Percentiles rank a stretch among this genome's conserved stretches.
These are phyloP conservation scores for Coccyzus lansbergi DNA, from an alignment of 2,797 vertebrate species.

Conservation along the genomic window DNA sequence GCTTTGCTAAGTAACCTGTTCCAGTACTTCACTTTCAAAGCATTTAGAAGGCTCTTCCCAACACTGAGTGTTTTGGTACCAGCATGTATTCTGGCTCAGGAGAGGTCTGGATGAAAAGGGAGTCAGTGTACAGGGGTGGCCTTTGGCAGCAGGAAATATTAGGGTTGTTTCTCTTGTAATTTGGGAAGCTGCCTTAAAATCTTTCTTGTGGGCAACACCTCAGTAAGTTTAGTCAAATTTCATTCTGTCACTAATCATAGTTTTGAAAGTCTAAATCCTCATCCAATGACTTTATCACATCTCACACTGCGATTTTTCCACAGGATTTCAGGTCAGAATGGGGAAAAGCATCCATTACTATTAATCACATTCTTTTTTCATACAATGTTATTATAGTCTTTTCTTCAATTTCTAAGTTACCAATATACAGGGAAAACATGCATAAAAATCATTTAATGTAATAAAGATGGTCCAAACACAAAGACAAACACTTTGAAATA, in stretches of 20 bases:
- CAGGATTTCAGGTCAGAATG: neutral
- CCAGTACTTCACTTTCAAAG: conserved; percentile 1
- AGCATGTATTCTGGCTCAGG: neutral
- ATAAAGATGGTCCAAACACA: neutral
- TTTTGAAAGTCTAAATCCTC: neutral
- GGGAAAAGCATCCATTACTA: neutral
- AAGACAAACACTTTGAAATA: neutral
- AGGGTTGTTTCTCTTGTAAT: neutral
- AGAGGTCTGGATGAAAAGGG: neutral
- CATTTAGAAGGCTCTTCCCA: neutral
- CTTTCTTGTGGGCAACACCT: neutral
- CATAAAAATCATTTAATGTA: neutral
- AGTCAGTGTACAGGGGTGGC: neutral
- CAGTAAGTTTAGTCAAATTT: neutral
- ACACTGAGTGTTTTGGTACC: neutral
- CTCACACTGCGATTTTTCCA: neutral
- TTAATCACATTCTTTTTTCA: neutral
- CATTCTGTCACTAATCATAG: neutral
- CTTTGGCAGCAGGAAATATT: neutral
- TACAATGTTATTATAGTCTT: neutral
- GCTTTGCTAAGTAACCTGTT: conserved; percentile 12
- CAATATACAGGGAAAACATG: neutral
- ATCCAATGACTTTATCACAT: neutral
- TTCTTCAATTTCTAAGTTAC: neutral
- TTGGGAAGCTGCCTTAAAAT: neutral